Evolutionary conservation across 23 tunicate genomes (phyloP), one percentile per base, ranked within the genome.

Genomic region (Ciona savignyi): DNA sequence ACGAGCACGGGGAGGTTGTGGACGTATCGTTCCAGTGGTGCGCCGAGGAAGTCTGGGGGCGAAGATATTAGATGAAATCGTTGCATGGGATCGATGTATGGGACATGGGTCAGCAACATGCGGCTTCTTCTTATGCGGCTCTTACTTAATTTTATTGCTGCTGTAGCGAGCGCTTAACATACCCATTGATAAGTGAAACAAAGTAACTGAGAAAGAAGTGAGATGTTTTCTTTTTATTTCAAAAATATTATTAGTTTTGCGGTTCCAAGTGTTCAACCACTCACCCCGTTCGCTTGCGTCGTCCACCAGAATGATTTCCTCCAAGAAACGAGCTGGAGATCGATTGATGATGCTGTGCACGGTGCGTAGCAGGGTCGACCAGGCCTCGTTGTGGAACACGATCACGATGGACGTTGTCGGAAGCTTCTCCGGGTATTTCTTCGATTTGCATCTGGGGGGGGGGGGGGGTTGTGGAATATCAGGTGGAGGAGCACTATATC

Each of bases 341-440:
- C 97, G 70, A 70, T 84, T 91, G 51, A 91, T 84, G 29, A 91
- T 85, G 32, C 97, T 91, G 79, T 84, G 91, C 11, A 91, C 97
- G 1, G 97, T 91, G 51, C 97, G 80, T 21, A 91, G 73, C 65
- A 91, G 71, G 1, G 97, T 91, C 9, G 91, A 64, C 91, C 97
- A 84, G n/a, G 97, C 97, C 72, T 91, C 97, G 33, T 76, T 77
- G 32, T 83, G 81, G 49, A 77, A 83, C 28, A 71, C 78, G 34
- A 77, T 83, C n/a, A 91, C 90, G 0, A 91, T 85, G 0, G 91
- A 84, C 20, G 97, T 91, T 60, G 68, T 72, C 25, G 97, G 97
- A 21, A 91, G 77, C 15, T 82, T 63, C 34, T 48, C 51, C 15
- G 88, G 88, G 56, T 83, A 83, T 31, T 65, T 33, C 60, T 83